Base-by-base conservation (phyloP, 2,888 invertebrate genomes). In the Drosophila stalkeri region DNA sequence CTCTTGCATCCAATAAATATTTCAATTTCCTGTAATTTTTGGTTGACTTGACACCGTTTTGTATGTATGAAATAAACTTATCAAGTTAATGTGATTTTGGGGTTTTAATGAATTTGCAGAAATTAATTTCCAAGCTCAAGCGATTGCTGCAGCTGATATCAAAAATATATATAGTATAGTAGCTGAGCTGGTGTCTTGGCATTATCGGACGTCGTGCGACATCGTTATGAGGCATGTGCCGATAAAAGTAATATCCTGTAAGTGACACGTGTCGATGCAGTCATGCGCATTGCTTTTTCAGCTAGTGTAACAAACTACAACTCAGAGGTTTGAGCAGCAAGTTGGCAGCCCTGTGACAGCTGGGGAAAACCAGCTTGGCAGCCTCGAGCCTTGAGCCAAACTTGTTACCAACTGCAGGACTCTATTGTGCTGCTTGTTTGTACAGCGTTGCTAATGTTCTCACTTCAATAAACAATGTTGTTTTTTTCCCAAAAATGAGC, bases 241-340 rank as follows among this genome's bases (percentile, higher is more conserved):
- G 82, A 87, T 87, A 85, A 87, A 87, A 87, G 67, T 85, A 85
- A 85, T 85, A 87, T 87, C 85, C 87, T 85, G 85, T 74, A 72
- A 77, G 63, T 59, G 85, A 54, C 85, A 85, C 85, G 85, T 85
- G 85, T 54, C 85, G 75, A 64, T 56, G 57, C 63, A 77, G 82
- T 72, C 81, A 87, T 73, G 76, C 78, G 74, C 80, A 59, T 68
- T 69, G 59, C 14, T 39, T 52, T 39, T 52, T 43, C 7, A 9
- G 18, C 16, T 57, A 49, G n/a, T 49, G 35, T 46, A 56, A 39
- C 51, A 33, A 49, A 49, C 49, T 18, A 59, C 27, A 14, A 51
- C 68, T 75, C 71, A 59, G n/a, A n/a, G n/a, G n/a, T n/a, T n/a
- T n/a, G n/a, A n/a, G 14, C 27, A 18, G 54, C 39, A 37, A 73